These are phyloP conservation scores for Hydropotes inermis DNA, from an alignment of 2,113 vertebrate genomes.

Conservation along the genomic window DNA sequence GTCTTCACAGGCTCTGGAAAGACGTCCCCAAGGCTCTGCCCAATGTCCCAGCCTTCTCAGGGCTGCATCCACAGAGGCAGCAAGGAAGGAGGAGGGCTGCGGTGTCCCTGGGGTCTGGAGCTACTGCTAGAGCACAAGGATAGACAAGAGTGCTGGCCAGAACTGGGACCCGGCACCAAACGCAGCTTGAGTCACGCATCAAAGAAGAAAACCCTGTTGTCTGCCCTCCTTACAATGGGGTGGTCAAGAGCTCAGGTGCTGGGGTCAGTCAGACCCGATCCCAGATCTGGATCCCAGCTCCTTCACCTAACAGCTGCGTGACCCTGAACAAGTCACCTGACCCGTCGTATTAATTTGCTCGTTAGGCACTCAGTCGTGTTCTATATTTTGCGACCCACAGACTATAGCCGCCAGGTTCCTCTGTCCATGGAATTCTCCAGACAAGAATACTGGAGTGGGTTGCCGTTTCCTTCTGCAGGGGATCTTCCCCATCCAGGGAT, in stretches of 20 bases:
- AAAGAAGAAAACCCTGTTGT: too few relatives aligned
- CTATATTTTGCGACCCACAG: not conserved
- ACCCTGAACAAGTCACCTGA: not conserved
- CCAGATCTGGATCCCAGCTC: not conserved
- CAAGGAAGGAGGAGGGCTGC: not conserved
- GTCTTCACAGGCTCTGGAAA: fast-evolving
- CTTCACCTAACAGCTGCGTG: not conserved
- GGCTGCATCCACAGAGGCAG: not conserved
- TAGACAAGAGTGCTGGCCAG: not conserved
- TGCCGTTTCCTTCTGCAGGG: not conserved
- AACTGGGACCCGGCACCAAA: not conserved
- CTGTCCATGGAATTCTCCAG: not conserved
- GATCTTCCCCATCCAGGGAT: not conserved
- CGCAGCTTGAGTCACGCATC: fast-evolving
- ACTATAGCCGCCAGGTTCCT: not conserved
- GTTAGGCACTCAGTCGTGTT: not conserved
- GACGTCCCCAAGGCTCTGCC: fast-evolving
- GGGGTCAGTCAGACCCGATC: not conserved
- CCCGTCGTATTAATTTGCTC: not conserved
- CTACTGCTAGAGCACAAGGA: too few relatives aligned
- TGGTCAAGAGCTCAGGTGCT: not conserved
- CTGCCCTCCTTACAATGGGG: not conserved
- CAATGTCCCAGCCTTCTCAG: not conserved
- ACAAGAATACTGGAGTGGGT: not conserved
- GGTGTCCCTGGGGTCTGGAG: not conserved